Conservation (phyloP, 2,113 vertebrate species). For the Ardeotis arabs region DNA sequence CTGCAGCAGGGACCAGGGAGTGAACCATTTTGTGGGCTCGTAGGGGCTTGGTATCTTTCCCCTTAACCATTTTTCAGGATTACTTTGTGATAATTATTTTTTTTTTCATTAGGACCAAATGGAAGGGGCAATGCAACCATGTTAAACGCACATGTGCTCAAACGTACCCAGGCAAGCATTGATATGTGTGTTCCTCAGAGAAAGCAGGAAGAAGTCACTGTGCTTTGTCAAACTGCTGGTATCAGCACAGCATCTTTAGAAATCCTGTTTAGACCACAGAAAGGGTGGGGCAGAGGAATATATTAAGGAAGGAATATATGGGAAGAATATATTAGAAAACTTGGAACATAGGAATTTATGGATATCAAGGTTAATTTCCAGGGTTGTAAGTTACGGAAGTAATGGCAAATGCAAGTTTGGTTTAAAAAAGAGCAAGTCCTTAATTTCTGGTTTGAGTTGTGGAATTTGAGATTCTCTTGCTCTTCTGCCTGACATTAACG, state of each 20-base stretch:
- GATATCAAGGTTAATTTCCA: slow-evolving; percentile 50
- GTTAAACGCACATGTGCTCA: neutral
- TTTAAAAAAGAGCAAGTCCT: neutral
- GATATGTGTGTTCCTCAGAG: neutral
- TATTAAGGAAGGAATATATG: neutral
- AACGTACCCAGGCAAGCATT: neutral
- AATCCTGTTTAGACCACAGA: slow-evolving; percentile 8
- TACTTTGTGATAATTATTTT: neutral
- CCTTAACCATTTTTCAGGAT: neutral
- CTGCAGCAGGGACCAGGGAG: neutral
- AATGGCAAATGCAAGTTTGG: neutral
- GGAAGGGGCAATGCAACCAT: neutral
- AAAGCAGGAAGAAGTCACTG: neutral
- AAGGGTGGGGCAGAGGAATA: neutral
- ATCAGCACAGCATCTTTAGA: slow-evolving; percentile 15
- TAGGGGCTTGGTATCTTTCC: neutral
- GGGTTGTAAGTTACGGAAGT: slow-evolving; percentile 32
- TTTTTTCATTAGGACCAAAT: neutral
- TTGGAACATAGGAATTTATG: slow-evolving; percentile 18
- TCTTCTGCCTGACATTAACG: neutral
- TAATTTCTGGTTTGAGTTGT: slow-evolving; percentile 1
- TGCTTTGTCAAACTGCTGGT: slow-evolving; percentile 12
- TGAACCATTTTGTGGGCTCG: neutral
- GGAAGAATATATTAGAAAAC: slow-evolving; percentile 11
- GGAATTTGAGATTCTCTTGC: neutral